Percentiles rank a stretch among this genome's conserved stretches.
Evolutionary conservation across 2,797 vertebrate species (phyloP).

Genomic region (Lagocephalus sceleratus): DNA sequence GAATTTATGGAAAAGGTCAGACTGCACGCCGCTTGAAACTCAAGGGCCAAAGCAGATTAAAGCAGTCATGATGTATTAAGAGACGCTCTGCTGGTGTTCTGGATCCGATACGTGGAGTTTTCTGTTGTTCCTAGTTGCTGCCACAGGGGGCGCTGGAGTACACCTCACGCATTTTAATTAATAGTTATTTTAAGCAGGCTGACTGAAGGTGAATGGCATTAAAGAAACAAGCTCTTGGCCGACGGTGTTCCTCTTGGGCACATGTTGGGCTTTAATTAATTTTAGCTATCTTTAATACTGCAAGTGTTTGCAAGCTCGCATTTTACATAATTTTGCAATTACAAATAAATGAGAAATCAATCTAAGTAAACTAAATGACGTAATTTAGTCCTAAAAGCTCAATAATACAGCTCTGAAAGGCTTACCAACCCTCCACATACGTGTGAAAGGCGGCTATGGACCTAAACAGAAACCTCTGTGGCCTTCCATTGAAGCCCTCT

Average conservation of each 20-base stretch:
- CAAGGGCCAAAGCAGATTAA: too few species aligned
- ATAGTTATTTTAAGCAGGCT: too few species aligned
- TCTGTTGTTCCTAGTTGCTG: too few species aligned
- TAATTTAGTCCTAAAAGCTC: conserved; percentile 14
- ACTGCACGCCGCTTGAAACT: background rate
- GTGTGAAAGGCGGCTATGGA: conserved; percentile 47
- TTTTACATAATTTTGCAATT: too few species aligned
- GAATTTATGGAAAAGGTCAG: background rate
- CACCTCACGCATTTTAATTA: too few species aligned
- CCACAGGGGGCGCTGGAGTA: too few species aligned
- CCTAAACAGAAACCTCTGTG: conserved; percentile 61
- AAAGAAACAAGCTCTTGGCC: background rate
- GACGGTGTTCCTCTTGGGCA: conserved; percentile 26
- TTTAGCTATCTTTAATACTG: background rate
- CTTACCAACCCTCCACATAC: conserved; percentile 25
- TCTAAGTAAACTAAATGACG: conserved; percentile 11
- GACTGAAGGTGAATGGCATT: too few species aligned
- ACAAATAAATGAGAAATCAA: background rate
- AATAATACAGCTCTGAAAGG: conserved; percentile 9
- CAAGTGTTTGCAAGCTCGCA: background rate
- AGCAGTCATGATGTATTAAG: background rate
- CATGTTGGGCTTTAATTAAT: conserved; percentile 14
- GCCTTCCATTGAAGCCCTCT: conserved; percentile 51
- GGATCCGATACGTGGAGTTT: background rate
- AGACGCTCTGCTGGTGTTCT: background rate